Conservation (phyloP, 2,113 vertebrate genomes). For the Myiozetetes cayanensis region DNA sequence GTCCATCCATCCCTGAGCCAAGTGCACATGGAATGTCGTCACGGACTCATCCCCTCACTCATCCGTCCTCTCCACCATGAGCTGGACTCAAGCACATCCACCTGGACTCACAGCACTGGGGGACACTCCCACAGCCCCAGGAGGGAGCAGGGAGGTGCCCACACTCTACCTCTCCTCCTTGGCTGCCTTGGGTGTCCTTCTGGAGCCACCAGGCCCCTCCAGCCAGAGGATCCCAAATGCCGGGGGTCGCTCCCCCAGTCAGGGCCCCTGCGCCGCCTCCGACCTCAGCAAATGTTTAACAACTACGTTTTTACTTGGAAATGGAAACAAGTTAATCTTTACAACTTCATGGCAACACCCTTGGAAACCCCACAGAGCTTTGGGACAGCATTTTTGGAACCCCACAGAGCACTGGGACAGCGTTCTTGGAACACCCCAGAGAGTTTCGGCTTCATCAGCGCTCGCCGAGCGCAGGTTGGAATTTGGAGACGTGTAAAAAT, state of each 20-base stretch:
- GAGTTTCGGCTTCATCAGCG: neutral
- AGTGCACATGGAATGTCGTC: neutral
- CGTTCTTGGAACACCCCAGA: neutral
- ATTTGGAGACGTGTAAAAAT: rapidly evolving
- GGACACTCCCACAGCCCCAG: neutral
- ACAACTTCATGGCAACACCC: neutral
- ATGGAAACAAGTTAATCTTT: conserved; percentile 52
- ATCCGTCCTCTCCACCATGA: neutral
- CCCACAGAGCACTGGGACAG: neutral
- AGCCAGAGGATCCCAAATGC: conserved; percentile 25
- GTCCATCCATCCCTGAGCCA: conserved; percentile 15
- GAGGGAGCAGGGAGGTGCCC: neutral
- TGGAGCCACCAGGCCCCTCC: conserved; percentile 31
- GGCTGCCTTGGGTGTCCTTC: conserved; percentile 2
- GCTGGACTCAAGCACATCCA: conserved; percentile 28
- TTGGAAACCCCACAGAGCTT: neutral
- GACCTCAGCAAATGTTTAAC: conserved; percentile 31
- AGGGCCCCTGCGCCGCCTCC: neutral
- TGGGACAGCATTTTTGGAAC: neutral
- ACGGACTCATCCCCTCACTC: conserved; percentile 1
- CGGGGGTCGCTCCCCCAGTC: conserved; percentile 20
- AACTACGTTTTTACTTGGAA: conserved; percentile 44
- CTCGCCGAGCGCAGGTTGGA: neutral
- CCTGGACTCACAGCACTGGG: conserved; percentile 9
- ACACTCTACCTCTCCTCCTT: conserved; percentile 49